Percentiles rank a stretch among this genome's conserved stretches.
phyloP scores from a whole-genome alignment of 1,140 invertebrate genomes.

The Apocrypta bakeri region DNA sequence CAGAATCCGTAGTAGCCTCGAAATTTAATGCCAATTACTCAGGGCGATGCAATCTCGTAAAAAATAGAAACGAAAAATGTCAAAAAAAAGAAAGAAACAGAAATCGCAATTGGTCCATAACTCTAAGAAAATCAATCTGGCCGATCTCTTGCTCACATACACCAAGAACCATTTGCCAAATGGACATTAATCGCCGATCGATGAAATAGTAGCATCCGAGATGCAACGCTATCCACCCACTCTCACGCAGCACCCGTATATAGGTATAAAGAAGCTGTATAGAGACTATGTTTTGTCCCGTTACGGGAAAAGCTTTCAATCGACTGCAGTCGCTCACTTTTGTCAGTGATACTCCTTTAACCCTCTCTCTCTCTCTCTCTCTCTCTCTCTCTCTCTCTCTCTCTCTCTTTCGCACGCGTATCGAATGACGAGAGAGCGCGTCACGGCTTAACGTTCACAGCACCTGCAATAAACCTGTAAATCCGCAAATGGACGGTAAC shows the following conservation, averaged over 20 bases:
- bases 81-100: no score
- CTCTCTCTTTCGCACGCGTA: conserved; percentile 5
- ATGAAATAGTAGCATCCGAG: neutral
- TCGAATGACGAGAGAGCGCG: conserved; percentile 23
- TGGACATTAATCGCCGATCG: conserved; percentile 41
- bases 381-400: conserved; percentile 7
- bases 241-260: neutral
- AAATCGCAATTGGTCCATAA: neutral
- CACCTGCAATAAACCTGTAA: conserved; percentile 51
- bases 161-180: conserved; percentile 24
- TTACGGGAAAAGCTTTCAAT: conserved; percentile 24
- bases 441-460: conserved; percentile 28
- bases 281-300: conserved; percentile 8
- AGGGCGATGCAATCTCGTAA: neutral
- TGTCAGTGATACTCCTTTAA: conserved; percentile 8
- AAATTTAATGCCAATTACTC: no score
- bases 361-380: neutral
- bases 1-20: no score
- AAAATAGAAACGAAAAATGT: neutral
- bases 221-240: neutral
- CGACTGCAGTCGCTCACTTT: conserved; percentile 33
- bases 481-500: conserved; percentile 47
- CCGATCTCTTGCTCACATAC: neutral
- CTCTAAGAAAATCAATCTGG: neutral
- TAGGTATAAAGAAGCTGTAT: neutral